Base-by-base conservation (phyloP, 2,888 invertebrate genomes). In the Hesperia comma region DNA sequence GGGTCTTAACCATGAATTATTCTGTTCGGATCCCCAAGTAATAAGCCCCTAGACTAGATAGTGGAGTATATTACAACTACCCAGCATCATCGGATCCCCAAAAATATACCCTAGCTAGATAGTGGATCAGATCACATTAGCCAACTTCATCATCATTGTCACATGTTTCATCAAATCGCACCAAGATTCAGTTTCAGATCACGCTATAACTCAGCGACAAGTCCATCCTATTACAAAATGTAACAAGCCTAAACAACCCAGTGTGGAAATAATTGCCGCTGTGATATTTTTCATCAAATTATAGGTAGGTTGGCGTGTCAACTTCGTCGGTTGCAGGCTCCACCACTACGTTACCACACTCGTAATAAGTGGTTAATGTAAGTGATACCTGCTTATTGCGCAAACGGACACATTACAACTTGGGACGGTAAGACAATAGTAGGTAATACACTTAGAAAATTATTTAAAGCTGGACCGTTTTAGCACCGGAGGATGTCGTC, bases 331-430 rank as follows among this genome's bases (percentile, higher is more conserved):
- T 55, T 46, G 63, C 54, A 49, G 63, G 49, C 12, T 3, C 10
- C 26, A 26, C 12, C 12, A 12, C 37, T 3, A 2, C 3, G 37
- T 55, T 63, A 56, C 55, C 49, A 21, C 51, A 51, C 17, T 56
- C 56, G 55, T 56, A 63, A 63, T 56, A 33, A 63, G 63, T 37
- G 63, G 56, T 55, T 63, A 54, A 53, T 62, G 55, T 63, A 63
- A 55, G 19, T 37, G 56, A 63, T 56, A 63, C 56, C 33, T 55
- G 61, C n/a, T 14, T 41, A 5, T 61, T 33, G 37, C 51, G 40
- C 46, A 62, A 49, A 12, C 19, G 40, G 32, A 19, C 49, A 19
- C 26, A n/a, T 56, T 40, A 19, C 21, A 21, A 33, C 12, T 37
- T 37, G 10, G 10, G 12, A 37, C 10, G 37, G 3, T 37, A 37